Conservation (phyloP, 2,113 vertebrate genomes). For the Grus americana region DNA sequence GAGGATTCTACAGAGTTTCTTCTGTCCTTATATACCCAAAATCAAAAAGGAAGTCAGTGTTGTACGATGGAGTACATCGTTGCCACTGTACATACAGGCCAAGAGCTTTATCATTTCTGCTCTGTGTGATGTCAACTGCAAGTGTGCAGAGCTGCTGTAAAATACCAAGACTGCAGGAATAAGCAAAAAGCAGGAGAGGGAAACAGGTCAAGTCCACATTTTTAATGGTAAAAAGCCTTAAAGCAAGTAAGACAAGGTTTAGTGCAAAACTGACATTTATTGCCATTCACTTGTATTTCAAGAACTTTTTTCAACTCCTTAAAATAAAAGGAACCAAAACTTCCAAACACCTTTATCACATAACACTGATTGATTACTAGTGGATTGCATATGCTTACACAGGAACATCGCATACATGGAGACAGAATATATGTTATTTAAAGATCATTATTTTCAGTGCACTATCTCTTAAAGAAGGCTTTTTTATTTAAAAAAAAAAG, state of each 20-base stretch:
- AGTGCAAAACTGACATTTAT: background rate
- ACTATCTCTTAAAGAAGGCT: background rate
- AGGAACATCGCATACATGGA: background rate
- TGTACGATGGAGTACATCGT: background rate
- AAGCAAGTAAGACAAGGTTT: background rate
- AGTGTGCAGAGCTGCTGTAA: background rate
- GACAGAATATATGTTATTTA: background rate
- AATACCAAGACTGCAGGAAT: background rate
- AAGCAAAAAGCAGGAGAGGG: background rate
- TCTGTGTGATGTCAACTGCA: background rate
- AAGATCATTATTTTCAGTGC: background rate
- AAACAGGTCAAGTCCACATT: background rate
- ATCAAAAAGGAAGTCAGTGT: background rate
- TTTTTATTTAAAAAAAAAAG: background rate
- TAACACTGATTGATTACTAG: background rate
- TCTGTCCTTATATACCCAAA: background rate
- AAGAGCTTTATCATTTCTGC: background rate
- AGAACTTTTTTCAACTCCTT: background rate
- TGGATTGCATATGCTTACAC: background rate
- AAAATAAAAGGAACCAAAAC: background rate
- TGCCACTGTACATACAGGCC: background rate
- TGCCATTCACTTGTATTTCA: background rate
- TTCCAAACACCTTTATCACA: background rate
- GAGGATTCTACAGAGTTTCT: background rate
- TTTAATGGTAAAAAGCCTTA: background rate